A percentile compares a stretch with the other conserved stretches of the same genome.
phyloP scores from a whole-genome alignment of 2,888 invertebrate species.

The Strigamia transsilvanica region DNA sequence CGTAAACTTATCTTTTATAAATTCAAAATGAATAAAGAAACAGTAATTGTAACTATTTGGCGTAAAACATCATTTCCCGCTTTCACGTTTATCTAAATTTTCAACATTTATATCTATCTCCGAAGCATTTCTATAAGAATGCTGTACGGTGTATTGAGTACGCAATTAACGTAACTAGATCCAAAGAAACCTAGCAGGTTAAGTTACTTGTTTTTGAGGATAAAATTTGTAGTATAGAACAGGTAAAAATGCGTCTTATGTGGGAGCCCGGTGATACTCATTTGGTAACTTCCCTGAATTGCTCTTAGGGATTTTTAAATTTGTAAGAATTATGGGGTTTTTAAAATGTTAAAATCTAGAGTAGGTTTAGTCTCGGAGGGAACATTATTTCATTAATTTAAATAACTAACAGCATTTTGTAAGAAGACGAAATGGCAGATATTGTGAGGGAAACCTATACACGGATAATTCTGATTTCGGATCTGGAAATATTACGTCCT shows the following conservation, averaged over 20 bases:
- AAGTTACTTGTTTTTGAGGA: not conserved
- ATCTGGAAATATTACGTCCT: not conserved
- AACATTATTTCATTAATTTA: not conserved
- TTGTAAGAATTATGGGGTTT: constrained; percentile 8
- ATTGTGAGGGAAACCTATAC: not conserved
- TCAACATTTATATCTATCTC: not conserved
- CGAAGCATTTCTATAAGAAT: no score
- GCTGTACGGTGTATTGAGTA: not conserved
- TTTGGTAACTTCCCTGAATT: not conserved
- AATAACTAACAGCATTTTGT: not conserved
- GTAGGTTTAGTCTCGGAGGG: constrained; percentile 10
- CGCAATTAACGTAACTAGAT: not conserved
- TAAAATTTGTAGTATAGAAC: not conserved
- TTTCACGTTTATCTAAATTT: not conserved
- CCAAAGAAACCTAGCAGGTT: not conserved
- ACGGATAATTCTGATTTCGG: no score
- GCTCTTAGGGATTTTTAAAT: constrained; percentile 15
- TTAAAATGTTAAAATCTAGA: constrained; percentile 3
- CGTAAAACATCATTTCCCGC: not conserved
- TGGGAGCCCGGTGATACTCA: not conserved
- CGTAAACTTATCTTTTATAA: no score
- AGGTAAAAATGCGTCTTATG: not conserved
- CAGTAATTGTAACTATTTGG: no score
- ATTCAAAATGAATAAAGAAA: no score
- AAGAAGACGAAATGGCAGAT: not conserved